Evolutionary conservation across 2,797 vertebrate genomes (phyloP), one percentile per base, ranked within the genome.

Genomic region (Macropodus opercularis): DNA sequence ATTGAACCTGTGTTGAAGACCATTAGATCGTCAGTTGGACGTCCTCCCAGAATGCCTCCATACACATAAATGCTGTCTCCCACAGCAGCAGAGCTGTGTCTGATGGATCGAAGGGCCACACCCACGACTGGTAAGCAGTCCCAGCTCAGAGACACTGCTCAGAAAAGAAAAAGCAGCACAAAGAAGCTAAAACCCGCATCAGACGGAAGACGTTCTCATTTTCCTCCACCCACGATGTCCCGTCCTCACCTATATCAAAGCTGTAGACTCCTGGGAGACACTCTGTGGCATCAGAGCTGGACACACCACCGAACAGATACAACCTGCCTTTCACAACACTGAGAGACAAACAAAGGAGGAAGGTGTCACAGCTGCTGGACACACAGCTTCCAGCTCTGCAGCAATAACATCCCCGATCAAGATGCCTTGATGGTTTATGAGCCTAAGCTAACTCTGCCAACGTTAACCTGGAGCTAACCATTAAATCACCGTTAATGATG

Each of bases 41-140:
- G 72, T n/a, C 86, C 84, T 10, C 54, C 67, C 57, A 84, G 15
- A 21, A 58, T 48, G 8, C 92, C 92, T 64, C 92, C 92, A 0
- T 89, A 92, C 17, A 90, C 88, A 3, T 89, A 93, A 63, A 93
- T 90, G 74, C 86, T 91, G 67, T 92, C 90, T 35, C 88, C 87
- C 27, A 90, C 41, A 2, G 80, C 73, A 2, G 68, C 88, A 9
- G 89, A 90, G 60, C 90, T 83, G 80, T 90, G 86, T 57, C 64
- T 63, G 5, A 91, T 77, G 15, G 80, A 81, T n/a, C 68, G 79
- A 44, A 87, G 80, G 38, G 79, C 59, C 49, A 90, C 56, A 1
- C 90, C 89, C 1, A 79, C 53, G 0, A 71, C 62, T 2, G 47
- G 49, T n/a, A 91, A 67, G 68, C 76, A 61, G 13, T 91, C 89